Conservation (phyloP, 2,113 vertebrate genomes). For the Theropithecus gelada region DNA sequence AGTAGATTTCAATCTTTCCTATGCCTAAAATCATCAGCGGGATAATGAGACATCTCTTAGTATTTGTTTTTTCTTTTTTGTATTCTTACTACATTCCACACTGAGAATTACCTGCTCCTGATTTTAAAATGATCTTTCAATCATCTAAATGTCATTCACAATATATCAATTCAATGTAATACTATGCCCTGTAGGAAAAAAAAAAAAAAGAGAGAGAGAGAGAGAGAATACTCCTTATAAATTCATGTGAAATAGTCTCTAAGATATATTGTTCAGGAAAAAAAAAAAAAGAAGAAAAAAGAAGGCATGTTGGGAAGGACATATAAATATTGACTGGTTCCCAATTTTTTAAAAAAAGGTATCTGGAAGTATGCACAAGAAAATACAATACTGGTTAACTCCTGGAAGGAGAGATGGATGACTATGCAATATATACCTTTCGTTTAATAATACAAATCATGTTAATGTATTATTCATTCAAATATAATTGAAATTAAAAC, state of each 20-base stretch:
- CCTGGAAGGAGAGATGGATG: neutral
- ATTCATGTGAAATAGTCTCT: neutral
- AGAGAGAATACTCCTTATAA: neutral
- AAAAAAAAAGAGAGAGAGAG: neutral
- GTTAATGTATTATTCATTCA: neutral
- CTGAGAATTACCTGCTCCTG: neutral
- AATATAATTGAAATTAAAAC: constrained; percentile 18
- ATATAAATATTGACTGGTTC: neutral
- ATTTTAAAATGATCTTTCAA: neutral
- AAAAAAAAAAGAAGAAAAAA: neutral
- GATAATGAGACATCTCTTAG: neutral
- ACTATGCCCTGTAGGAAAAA: neutral
- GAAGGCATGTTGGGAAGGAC: neutral
- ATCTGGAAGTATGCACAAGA: neutral
- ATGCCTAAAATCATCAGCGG: neutral
- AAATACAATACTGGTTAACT: neutral
- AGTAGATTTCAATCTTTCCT: neutral
- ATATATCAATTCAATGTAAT: neutral
- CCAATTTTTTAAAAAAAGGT: neutral
- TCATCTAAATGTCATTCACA: neutral
- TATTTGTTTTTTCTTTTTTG: neutral
- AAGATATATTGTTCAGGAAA: neutral
- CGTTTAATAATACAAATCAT: neutral
- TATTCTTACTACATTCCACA: constrained; percentile 9
- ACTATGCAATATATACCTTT: neutral